These are phyloP conservation scores for Nesometra sesokonis DNA, from an alignment of 35 echinoderm and acorn worm genomes.

Conservation along the genomic window DNA sequence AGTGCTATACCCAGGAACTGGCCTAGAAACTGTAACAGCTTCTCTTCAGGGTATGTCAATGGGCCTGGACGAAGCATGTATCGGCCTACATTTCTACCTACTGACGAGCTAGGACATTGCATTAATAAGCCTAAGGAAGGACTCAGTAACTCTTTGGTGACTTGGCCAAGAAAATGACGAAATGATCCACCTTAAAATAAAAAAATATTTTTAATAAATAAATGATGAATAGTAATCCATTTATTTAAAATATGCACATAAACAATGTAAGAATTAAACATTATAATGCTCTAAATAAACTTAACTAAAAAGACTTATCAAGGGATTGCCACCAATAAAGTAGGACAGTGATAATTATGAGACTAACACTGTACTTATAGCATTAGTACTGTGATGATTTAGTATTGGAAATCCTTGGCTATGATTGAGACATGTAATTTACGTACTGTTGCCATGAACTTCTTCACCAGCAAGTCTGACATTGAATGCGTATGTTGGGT, in stretches of 20 bases:
- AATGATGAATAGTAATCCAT: too few species aligned
- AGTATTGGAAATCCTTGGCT: too few species aligned
- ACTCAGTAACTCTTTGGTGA: slow-evolving; percentile 51
- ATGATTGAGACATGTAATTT: too few species aligned
- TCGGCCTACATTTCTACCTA: slow-evolving; percentile 35
- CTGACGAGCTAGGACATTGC: slow-evolving; percentile 34
- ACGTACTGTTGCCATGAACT: slow-evolving; percentile 77
- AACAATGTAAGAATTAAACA: too few species aligned
- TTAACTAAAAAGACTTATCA: too few species aligned
- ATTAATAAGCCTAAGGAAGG: slow-evolving; percentile 41
- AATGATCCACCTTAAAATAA: slow-evolving; percentile 50
- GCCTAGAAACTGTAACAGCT: slow-evolving; percentile 61
- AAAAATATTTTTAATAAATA: neutral
- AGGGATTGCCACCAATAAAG: too few species aligned
- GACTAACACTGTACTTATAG: too few species aligned
- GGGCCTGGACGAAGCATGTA: slow-evolving; percentile 44
- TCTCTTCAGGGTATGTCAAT: slow-evolving; percentile 55
- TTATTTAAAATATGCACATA: too few species aligned
- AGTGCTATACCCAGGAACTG: slow-evolving; percentile 61
- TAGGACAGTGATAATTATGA: too few species aligned
- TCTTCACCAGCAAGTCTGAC: slow-evolving; percentile 65
- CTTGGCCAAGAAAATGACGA: slow-evolving; percentile 59
- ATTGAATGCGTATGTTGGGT: slow-evolving; percentile 67
- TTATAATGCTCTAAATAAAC: too few species aligned
- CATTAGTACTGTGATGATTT: too few species aligned